phyloP scores from a whole-genome alignment of 2,797 vertebrate genomes.

The Melanotaenia maccullochi region DNA sequence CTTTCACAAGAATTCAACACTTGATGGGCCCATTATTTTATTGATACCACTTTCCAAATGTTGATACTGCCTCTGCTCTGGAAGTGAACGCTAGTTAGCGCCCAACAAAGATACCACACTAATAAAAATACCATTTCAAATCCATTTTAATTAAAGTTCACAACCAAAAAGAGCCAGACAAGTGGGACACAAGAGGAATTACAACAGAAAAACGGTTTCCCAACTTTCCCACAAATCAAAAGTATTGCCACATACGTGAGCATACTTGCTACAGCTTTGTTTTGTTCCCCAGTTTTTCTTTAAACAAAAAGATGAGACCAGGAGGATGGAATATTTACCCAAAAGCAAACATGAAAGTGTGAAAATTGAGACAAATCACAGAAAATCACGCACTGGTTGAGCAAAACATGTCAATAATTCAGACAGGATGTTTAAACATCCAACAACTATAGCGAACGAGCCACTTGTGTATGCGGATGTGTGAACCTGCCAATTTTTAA shows the following conservation, averaged over 20 bases:
- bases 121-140: background rate
- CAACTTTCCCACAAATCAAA: slow-evolving; percentile 18
- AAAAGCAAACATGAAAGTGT: slow-evolving; percentile 38
- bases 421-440: slow-evolving; percentile 33
- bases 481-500: slow-evolving; percentile 5
- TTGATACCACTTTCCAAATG: background rate
- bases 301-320: slow-evolving; percentile 27
- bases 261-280: slow-evolving; percentile 34
- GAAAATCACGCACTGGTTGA: slow-evolving; percentile 17
- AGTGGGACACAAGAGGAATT: background rate
- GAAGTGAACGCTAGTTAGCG: no score
- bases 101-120: background rate
- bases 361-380: slow-evolving; percentile 48
- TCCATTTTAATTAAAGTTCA: background rate
- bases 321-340: slow-evolving; percentile 20
- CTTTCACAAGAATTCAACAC: background rate
- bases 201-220: slow-evolving; percentile 4
- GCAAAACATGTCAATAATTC: slow-evolving; percentile 33
- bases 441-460: slow-evolving; percentile 15
- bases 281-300: slow-evolving; percentile 26
- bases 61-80: no score
- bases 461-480: slow-evolving; percentile 20
- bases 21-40: background rate
- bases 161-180: background rate
- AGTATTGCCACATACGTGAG: slow-evolving; percentile 20